Conservation (phyloP, 2,113 vertebrate genomes). For the Euleptes europaea region DNA sequence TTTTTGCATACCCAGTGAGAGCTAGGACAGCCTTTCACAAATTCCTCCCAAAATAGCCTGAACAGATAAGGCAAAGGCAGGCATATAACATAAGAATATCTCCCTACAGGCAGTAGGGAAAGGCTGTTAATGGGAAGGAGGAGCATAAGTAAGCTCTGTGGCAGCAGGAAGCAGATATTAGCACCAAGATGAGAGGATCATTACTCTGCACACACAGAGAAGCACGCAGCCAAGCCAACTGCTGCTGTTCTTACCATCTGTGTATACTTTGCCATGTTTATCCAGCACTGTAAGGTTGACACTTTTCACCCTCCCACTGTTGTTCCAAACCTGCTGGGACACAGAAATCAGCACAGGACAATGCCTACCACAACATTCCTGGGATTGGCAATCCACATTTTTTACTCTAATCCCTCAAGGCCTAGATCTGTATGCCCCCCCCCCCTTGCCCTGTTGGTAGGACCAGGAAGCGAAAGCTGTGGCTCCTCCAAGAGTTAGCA, state of each 20-base stretch:
- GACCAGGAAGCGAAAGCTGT: neutral
- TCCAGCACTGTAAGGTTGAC: conserved; percentile 86
- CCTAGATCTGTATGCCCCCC: neutral
- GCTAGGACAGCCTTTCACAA: neutral
- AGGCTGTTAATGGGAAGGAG: neutral
- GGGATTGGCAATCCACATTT: neutral
- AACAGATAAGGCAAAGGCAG: neutral
- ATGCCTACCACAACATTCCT: neutral
- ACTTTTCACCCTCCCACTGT: conserved; percentile 87
- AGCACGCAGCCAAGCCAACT: neutral
- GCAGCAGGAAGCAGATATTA: neutral
- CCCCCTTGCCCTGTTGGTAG: neutral
- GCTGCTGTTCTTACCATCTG: conserved; percentile 78
- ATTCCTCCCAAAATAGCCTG: neutral
- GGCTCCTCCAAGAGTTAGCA: neutral
- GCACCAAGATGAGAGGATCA: neutral
- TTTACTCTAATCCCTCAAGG: neutral
- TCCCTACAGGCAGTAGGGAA: neutral
- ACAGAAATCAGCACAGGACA: conserved; percentile 14
- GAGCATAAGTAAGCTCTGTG: neutral
- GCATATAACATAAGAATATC: neutral
- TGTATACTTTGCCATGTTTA: conserved; percentile 89
- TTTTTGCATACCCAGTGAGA: neutral
- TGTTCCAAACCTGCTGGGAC: conserved; percentile 83
- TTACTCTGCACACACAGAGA: neutral